A percentile compares a stretch with the other conserved stretches of the same genome.
Evolutionary conservation across 2,113 vertebrate species (phyloP).

Genomic region (rabbit (Oryctolagus cuniculus)): DNA sequence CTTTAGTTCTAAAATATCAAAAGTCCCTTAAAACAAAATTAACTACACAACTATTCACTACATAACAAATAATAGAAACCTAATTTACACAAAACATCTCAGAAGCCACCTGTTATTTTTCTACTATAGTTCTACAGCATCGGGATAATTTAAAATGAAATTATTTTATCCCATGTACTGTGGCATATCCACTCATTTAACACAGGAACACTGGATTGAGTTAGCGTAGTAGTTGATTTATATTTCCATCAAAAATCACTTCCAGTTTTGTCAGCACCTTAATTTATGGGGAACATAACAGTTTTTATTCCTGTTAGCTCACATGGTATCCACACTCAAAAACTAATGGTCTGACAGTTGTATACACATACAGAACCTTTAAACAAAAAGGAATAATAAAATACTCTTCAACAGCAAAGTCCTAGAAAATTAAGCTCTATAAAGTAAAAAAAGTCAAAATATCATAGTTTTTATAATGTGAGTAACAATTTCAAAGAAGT

Average conservation of each 20-base stretch:
- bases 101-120: not conserved
- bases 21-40: not conserved
- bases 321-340: not conserved
- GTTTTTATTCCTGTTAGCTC: not conserved
- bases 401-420: not conserved
- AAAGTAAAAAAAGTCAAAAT: not conserved
- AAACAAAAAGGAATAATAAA: constrained; percentile 24
- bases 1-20: constrained; percentile 15
- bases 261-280: not conserved
- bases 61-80: not conserved
- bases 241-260: not conserved
- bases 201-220: not conserved
- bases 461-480: not conserved
- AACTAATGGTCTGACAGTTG: not conserved
- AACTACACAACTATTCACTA: not conserved
- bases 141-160: not conserved
- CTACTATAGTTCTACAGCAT: not conserved
- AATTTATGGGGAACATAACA: not conserved
- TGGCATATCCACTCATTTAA: not conserved
- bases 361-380: not conserved
- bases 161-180: not conserved
- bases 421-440: not conserved
- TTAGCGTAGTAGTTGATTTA: not conserved
- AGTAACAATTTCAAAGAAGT: constrained; percentile 24
- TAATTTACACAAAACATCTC: not conserved